These are phyloP conservation scores for Argopecten irradians DNA, from an alignment of 1,140 invertebrate species.

Conservation along the genomic window DNA sequence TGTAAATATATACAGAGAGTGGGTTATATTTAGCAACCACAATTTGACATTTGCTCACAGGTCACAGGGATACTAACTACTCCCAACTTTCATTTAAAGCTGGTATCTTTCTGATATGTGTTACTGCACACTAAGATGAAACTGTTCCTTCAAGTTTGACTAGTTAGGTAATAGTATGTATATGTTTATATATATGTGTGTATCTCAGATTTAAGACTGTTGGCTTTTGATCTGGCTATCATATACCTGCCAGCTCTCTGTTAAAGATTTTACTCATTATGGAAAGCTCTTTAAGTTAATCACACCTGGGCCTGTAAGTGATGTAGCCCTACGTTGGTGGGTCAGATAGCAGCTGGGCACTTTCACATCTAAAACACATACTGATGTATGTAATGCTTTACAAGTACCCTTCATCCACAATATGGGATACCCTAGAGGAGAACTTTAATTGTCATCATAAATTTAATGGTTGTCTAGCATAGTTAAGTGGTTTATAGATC, in stretches of 20 bases:
- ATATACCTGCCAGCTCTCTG: not conserved
- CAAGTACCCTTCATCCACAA: not conserved
- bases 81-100: too few species aligned
- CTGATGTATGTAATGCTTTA: not conserved
- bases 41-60: too few species aligned
- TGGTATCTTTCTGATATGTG: too few species aligned
- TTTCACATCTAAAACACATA: conserved; percentile 1
- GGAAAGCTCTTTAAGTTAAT: not conserved
- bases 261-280: not conserved
- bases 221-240: not conserved
- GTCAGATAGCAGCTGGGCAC: not conserved
- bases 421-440: too few species aligned
- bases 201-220: not conserved
- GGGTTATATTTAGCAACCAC: too few species aligned
- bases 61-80: too few species aligned
- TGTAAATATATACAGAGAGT: too few species aligned
- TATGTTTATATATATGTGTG: too few species aligned
- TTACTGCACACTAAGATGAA: too few species aligned
- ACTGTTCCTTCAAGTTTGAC: too few species aligned
- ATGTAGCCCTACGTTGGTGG: not conserved
- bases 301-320: not conserved
- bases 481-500: not conserved
- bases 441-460: not conserved
- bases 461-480: not conserved
- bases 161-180: too few species aligned